Conservation (phyloP, 2,797 vertebrate species). For the Sebastes matsubarae region DNA sequence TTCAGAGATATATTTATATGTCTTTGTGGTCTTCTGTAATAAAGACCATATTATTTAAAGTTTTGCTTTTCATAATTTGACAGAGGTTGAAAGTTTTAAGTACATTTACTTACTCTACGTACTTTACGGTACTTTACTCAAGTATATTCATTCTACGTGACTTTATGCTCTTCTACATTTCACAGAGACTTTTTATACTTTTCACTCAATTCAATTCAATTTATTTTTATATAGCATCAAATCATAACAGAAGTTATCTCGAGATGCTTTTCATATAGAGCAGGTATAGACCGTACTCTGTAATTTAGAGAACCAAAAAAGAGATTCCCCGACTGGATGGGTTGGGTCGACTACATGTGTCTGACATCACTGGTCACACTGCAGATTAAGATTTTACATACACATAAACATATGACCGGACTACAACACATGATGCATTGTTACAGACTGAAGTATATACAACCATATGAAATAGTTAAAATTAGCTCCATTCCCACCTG, state of each 20-base stretch:
- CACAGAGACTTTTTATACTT: background rate
- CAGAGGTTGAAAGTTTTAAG: background rate
- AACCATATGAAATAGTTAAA: background rate
- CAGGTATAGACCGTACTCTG: too few species aligned
- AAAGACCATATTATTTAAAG: background rate
- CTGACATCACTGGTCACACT: background rate
- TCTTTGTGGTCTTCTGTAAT: background rate
- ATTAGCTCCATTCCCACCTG: background rate
- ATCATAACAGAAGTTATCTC: too few species aligned
- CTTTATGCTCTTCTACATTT: background rate
- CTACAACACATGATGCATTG: background rate
- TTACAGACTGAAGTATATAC: background rate
- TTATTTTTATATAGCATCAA: too few species aligned
- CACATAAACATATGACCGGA: background rate
- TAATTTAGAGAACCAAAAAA: too few species aligned
- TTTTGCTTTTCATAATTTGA: background rate
- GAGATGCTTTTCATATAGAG: too few species aligned
- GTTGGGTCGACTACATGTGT: background rate
- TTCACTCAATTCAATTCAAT: background rate
- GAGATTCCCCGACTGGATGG: too few species aligned
- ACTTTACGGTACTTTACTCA: background rate
- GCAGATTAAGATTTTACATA: background rate
- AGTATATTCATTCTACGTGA: background rate
- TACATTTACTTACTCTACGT: background rate
- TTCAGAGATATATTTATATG: background rate